Evolutionary conservation across 2,113 vertebrate species (phyloP), one percentile per base, ranked within the genome.

Genomic region (Coregonus clupeaformis): DNA sequence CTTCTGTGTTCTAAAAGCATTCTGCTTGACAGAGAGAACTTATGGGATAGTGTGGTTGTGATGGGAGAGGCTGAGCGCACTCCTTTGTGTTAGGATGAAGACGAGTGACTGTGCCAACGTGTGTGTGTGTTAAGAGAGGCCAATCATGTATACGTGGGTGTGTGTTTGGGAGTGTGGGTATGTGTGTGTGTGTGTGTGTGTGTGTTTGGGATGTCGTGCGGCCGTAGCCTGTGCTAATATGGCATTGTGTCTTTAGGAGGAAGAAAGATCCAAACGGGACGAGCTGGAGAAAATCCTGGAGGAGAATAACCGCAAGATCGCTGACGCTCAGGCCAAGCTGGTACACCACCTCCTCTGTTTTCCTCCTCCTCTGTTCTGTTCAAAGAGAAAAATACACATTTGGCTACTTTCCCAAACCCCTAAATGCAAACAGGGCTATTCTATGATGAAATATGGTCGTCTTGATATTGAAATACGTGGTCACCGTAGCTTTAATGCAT

Each of bases 221-320:
- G 69, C 62, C 47, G 45, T 59, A 76, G 78, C 80, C 79, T 69
- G 77, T 86, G 90, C 95, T 99, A 96, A 99, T 94, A 94, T 96
- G 73, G 75, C 88, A 87, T 89, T 92, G 88, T 98, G 93, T 99
- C 52, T 97, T 91, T 96, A 99, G 98, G 97, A 97, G 92, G 97
- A 99, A 96, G 98, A 99, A 91, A 96, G 97, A 91, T 96, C 96
- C 86, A 98, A 99, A 92, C 95, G 98, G 91, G 98, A 98, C 92
- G 98, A 99, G 78, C 93, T 99, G 86, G 97, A 99, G 91, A 96
- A 96, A 95, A 99, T 99, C 94, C 92, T 99, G 86, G 97, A 99
- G 93, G 97, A 99, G 91, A 99, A 99, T 96, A 99, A 99, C 93
- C 95, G 96, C 94, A 99, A 99, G 96, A 99, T 99, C 80, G 97